Percentiles rank a stretch among this genome's conserved stretches.
phyloP scores from a whole-genome alignment of 2,888 invertebrate species.

The Tachina fera region DNA sequence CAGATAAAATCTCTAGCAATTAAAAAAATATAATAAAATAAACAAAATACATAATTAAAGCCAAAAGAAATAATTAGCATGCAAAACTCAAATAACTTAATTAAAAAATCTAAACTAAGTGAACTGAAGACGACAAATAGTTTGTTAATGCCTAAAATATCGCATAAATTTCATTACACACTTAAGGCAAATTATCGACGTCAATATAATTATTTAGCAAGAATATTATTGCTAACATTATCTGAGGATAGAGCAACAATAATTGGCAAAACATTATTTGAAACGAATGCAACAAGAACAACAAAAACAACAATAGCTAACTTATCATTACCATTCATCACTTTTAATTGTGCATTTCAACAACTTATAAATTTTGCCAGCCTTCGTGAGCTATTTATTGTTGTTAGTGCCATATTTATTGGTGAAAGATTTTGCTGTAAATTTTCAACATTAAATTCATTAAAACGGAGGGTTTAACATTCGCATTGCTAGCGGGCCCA shows the following conservation, averaged over 20 bases:
- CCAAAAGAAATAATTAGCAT: conserved; percentile 48
- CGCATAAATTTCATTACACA: conserved; percentile 56
- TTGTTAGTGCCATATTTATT: neutral
- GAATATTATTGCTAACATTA: conserved; percentile 36
- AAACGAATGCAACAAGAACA: neutral
- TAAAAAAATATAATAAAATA: neutral
- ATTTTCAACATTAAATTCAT: conserved; percentile 80
- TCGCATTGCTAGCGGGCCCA: conserved; percentile 83
- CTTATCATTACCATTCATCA: neutral
- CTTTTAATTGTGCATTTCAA: conserved; percentile 45
- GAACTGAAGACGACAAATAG: conserved; percentile 20
- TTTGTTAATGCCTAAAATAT: conserved; percentile 21
- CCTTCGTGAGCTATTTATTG: conserved; percentile 1
- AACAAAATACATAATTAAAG: conserved; percentile 12
- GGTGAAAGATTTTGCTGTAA: conserved; percentile 71
- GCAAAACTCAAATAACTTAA: conserved; percentile 38
- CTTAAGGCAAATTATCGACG: conserved; percentile 46
- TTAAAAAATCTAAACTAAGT: conserved; percentile 5
- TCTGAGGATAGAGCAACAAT: conserved; percentile 18
- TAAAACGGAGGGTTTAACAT: conserved; percentile 83
- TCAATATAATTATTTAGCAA: conserved; percentile 48
- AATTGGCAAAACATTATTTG: conserved; percentile 17
- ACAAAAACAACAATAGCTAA: neutral
- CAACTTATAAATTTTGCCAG: conserved; percentile 13
- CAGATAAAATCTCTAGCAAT: neutral